Base-by-base conservation (phyloP, 2,888 invertebrate species). In the Amiota communis region DNA sequence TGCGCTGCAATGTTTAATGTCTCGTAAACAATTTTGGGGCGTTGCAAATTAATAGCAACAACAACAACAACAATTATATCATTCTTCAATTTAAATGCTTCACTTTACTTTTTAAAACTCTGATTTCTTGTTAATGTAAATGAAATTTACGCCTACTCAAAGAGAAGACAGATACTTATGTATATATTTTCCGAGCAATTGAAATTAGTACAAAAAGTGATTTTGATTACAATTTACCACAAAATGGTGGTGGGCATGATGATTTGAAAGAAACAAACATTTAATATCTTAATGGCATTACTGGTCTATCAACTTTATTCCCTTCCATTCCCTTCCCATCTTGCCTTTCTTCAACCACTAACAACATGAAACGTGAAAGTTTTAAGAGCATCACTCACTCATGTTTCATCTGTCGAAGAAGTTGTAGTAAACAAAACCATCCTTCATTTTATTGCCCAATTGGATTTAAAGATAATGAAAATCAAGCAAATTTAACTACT, bases 1-100 rank as follows among this genome's bases (percentile, higher is more conserved):
- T 78, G 20, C 77, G 77, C 75, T 83, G 83, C 83, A 83, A 80
- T 81, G 83, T 77, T 83, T 76, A 83, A 83, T 82, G 83, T 82
- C 77, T 77, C 79, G 83, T 81, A 81, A 83, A 76, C 79, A 78
- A 80, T 81, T 79, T 77, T 76, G 79, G 78, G 80, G 80, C 78
- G 79, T 77, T 77, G 79, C 76, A 81, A 81, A 82, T 79, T 77
- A 81, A 82, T 78, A 79, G 78, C 71, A 20, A 20, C 71, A 13
- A 70, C 49, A 36, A 36, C 36, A 36, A 6, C 36, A 36, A 6
- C 8, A 6, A 36, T 36, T 6, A 6, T 36, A 36, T 36, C 36
- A 36, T 36, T 36, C 36, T 6, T 36, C 36, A 36, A 6, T 6
- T 36, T 36, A 36, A 36, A 36, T 36, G 8, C 8, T 36, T 36